Conservation (phyloP, 2,113 vertebrate species). For the Pterocles burchelli region DNA sequence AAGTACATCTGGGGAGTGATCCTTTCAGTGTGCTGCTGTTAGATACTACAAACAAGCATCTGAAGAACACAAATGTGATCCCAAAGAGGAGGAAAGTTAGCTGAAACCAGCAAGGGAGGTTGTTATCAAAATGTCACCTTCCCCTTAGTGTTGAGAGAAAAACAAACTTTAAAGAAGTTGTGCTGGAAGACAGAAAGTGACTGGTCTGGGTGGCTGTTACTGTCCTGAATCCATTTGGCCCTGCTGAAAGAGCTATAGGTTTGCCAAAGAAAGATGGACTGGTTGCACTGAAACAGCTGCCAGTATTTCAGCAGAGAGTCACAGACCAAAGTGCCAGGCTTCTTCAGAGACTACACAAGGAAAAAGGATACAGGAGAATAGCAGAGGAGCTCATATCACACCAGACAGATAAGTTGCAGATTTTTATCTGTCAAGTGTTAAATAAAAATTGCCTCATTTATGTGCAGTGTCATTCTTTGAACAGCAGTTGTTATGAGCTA, state of each 20-base stretch:
- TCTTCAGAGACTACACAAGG: neutral
- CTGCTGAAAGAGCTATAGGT: neutral
- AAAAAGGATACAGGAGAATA: neutral
- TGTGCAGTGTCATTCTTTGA: neutral
- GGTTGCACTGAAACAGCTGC: neutral
- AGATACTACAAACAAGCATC: neutral
- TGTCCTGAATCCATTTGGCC: neutral
- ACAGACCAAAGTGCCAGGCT: neutral
- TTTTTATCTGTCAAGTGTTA: neutral
- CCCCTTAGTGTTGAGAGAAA: neutral
- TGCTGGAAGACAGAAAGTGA: rapidly evolving
- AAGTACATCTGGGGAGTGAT: neutral
- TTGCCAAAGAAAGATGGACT: neutral
- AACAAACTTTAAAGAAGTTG: neutral
- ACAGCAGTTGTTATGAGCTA: neutral
- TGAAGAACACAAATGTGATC: neutral
- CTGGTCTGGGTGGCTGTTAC: neutral
- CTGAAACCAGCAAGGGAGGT: neutral
- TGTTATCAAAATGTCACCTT: neutral
- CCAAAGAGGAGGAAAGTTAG: neutral
- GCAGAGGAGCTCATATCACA: neutral
- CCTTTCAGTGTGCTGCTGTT: neutral
- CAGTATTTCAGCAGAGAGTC: neutral
- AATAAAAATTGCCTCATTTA: neutral
- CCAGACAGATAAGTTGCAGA: neutral